These are phyloP conservation scores for Gortyna flavago DNA, from an alignment of 2,888 invertebrate genomes.

Conservation along the genomic window DNA sequence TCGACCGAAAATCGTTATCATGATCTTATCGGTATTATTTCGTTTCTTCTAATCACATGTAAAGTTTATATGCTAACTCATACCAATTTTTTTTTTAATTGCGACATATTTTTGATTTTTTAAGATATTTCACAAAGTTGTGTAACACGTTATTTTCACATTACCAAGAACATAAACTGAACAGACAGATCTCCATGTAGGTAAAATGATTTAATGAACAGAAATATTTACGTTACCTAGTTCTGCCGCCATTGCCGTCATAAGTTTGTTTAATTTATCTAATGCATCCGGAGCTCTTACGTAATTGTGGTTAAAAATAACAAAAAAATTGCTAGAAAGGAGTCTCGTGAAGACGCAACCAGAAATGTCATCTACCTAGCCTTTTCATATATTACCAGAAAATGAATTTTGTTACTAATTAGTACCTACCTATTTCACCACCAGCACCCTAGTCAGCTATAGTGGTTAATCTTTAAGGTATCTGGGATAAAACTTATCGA, in stretches of 20 bases:
- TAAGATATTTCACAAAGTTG: slow-evolving; percentile 1
- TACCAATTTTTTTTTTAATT: neutral
- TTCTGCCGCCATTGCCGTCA: slow-evolving; percentile 38
- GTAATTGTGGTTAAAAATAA: slow-evolving; percentile 62
- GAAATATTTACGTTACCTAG: slow-evolving; percentile 66
- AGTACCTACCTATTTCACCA: too few relatives aligned
- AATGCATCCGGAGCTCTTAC: slow-evolving; percentile 55
- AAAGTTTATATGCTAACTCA: neutral
- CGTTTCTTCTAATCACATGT: neutral
- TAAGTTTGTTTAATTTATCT: slow-evolving; percentile 53
- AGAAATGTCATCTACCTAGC: neutral
- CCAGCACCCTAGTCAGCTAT: too few relatives aligned
- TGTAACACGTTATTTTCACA: slow-evolving; percentile 23
- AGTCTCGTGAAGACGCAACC: neutral
- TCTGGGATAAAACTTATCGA: neutral
- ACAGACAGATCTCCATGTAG: slow-evolving; percentile 25
- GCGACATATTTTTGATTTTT: neutral
- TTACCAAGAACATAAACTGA: slow-evolving; percentile 27
- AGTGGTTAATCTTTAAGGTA: too few relatives aligned
- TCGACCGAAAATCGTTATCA: slow-evolving; percentile 24
- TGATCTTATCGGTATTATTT: neutral
- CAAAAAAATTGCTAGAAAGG: slow-evolving; percentile 24
- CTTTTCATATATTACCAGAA: neutral
- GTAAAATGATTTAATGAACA: slow-evolving; percentile 61
- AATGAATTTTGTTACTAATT: too few relatives aligned